These are phyloP conservation scores for Eriocheir sinensis DNA, from an alignment of 1,140 invertebrate genomes.

Conservation along the genomic window DNA sequence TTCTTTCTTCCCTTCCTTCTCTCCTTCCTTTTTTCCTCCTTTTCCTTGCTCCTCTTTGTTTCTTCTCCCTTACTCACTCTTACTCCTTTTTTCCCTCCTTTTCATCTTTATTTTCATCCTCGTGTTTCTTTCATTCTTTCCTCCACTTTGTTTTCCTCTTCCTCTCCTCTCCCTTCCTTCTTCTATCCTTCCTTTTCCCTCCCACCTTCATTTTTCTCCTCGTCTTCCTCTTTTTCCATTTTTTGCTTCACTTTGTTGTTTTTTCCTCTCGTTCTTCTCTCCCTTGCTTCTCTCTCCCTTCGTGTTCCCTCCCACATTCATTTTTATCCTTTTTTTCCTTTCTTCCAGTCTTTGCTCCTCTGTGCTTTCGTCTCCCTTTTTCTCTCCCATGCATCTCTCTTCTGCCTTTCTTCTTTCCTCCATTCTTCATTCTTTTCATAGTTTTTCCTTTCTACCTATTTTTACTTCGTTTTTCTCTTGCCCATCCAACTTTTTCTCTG, in stretches of 20 bases:
- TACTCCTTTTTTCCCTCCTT: not conserved
- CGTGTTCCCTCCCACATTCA: not conserved
- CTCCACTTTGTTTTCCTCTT: not conserved
- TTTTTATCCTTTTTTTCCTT: not conserved
- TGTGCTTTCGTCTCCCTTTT: not conserved
- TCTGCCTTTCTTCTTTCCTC: not conserved
- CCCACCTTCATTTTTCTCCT: not conserved
- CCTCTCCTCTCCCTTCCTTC: not conserved
- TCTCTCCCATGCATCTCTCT: no score
- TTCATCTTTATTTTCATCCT: not conserved
- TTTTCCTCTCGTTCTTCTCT: not conserved
- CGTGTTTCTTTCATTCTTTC: conserved; percentile 15
- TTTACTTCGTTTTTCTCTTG: not conserved
- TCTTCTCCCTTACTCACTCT: not conserved
- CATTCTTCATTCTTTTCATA: not conserved
- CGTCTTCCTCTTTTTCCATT: not conserved
- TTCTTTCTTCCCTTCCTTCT: not conserved
- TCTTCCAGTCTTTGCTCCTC: not conserved
- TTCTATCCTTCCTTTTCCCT: not conserved
- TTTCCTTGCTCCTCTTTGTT: not conserved
- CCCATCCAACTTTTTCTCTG: not conserved
- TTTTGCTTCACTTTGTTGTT: not conserved
- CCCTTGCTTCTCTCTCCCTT: not conserved
- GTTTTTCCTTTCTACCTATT: not conserved
- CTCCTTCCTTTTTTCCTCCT: not conserved